A percentile compares a stretch with the other conserved stretches of the same genome.
Conservation (phyloP, 2,113 vertebrate genomes). For the Clupea harengus region DNA sequence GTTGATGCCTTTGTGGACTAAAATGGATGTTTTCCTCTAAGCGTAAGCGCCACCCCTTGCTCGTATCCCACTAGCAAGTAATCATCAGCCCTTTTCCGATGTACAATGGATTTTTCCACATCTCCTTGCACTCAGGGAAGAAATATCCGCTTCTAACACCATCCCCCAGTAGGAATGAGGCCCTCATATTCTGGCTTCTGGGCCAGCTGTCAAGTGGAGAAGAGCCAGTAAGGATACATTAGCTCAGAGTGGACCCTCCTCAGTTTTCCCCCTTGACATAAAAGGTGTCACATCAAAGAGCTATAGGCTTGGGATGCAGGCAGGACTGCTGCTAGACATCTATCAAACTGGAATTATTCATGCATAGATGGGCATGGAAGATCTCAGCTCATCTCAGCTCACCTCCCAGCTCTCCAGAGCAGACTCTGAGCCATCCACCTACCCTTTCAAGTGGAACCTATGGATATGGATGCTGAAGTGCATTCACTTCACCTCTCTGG, state of each 20-base stretch:
- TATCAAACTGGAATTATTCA: constrained; percentile 45
- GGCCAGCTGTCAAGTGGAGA: background rate
- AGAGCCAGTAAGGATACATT: background rate
- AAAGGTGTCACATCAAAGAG: constrained; percentile 43
- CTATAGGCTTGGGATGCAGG: constrained; percentile 26
- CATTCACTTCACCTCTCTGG: background rate
- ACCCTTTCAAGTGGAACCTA: constrained; percentile 2
- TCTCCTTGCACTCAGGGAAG: background rate
- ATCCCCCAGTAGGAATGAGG: background rate
- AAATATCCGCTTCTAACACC: background rate
- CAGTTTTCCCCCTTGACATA: constrained; percentile 5
- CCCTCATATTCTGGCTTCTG: background rate
- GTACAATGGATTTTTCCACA: background rate
- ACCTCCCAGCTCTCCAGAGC: background rate
- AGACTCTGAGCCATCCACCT: background rate
- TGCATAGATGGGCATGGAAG: constrained; percentile 16
- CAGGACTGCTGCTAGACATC: constrained; percentile 17
- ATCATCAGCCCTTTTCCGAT: background rate
- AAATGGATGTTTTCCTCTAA: background rate
- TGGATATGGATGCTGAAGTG: constrained; percentile 1
- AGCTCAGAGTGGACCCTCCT: background rate
- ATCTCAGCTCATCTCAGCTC: background rate
- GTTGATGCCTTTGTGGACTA: background rate
- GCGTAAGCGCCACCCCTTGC: background rate
- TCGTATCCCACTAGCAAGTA: background rate